phyloP scores from a whole-genome alignment of 2,888 invertebrate genomes.

The Metalampra italica region DNA sequence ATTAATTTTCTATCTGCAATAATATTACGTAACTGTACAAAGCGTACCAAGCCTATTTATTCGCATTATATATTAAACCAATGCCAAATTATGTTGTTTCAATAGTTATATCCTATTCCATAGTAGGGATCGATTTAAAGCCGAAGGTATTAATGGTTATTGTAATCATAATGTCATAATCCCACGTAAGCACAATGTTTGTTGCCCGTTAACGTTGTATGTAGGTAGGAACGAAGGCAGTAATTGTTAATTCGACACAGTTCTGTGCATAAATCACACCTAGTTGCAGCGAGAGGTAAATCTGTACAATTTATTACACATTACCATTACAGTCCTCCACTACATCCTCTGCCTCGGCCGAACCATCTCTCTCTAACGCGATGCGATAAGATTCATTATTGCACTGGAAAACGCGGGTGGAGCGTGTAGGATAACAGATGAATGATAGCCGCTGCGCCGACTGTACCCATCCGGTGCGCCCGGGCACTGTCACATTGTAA shows the following conservation, averaged over 20 bases:
- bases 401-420: background rate
- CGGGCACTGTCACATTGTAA: constrained; percentile 31
- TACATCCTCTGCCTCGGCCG: constrained; percentile 26
- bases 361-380: background rate
- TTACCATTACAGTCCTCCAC: constrained; percentile 36
- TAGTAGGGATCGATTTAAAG: no score
- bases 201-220: constrained; percentile 32
- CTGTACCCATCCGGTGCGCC: constrained; percentile 9
- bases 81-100: no score
- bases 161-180: constrained; percentile 21
- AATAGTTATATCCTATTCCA: no score
- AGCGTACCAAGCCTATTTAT: no score
- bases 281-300: constrained; percentile 54
- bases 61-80: no score
- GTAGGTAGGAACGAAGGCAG: constrained; percentile 36
- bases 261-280: constrained; percentile 64
- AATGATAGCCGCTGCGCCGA: background rate
- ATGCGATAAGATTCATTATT: background rate
- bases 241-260: constrained; percentile 72
- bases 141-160: no score
- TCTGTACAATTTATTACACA: constrained; percentile 60
- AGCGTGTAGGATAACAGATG: no score
- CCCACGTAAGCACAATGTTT: constrained; percentile 51
- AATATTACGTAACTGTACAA: no score
- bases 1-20: no score